Percentiles rank a stretch among this genome's conserved stretches.
Evolutionary conservation across 2,888 invertebrate genomes (phyloP).

Genomic region (Cantharis flavilabris): DNA sequence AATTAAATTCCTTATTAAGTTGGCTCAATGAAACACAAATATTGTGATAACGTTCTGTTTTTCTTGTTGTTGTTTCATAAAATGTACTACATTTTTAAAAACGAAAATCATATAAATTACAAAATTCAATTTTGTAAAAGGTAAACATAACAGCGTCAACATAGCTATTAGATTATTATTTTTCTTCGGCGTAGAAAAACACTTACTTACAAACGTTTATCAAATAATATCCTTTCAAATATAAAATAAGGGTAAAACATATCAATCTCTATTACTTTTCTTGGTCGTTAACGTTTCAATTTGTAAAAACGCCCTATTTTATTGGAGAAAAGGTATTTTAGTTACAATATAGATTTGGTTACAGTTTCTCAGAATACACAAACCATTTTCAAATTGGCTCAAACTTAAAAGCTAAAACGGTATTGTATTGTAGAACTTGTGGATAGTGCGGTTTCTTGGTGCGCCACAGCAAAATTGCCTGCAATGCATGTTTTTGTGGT

Average conservation of each 20-base stretch:
- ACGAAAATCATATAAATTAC: constrained; percentile 14
- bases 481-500: constrained; percentile 22
- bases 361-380: constrained; percentile 23
- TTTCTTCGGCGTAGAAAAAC: not conserved
- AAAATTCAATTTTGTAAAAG: constrained; percentile 22
- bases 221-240: not conserved
- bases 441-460: constrained; percentile 25
- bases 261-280: constrained; percentile 11
- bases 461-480: constrained; percentile 20
- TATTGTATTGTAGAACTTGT: constrained; percentile 25
- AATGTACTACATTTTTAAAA: not conserved
- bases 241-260: constrained; percentile 1
- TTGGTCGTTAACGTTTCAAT: not conserved
- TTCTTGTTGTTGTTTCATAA: not conserved
- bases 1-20: not conserved
- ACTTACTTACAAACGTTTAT: not conserved
- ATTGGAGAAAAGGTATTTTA: constrained; percentile 16
- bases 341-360: constrained; percentile 18
- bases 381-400: constrained; percentile 27
- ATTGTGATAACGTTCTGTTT: not conserved
- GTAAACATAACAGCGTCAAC: constrained; percentile 7
- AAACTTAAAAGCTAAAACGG: constrained; percentile 27
- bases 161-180: constrained; percentile 20
- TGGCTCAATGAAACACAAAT: not conserved
- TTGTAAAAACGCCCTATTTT: constrained; percentile 1